These are phyloP conservation scores for Apostichopus parvimensis DNA, from an alignment of 35 echinoderm and acorn worm genomes.

Conservation along the genomic window DNA sequence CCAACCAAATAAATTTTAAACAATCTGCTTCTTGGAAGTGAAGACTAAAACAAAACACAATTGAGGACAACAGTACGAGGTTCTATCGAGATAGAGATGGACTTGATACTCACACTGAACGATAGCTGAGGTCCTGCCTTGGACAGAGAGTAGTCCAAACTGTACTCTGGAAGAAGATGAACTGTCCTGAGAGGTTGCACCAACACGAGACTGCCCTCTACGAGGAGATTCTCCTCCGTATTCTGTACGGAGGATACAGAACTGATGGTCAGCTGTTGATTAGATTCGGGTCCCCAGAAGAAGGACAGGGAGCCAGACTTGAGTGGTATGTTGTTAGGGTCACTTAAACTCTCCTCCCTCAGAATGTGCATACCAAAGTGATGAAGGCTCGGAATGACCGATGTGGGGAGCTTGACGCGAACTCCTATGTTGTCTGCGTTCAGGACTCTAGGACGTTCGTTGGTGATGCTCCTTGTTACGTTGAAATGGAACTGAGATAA, in stretches of 20 bases:
- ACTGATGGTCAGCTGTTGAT: slow-evolving; percentile 40
- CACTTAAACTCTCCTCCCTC: not conserved
- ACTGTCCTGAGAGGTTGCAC: slow-evolving; percentile 5
- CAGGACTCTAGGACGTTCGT: not conserved
- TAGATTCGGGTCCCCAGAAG: slow-evolving; percentile 25
- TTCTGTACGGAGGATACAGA: not conserved
- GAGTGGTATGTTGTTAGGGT: not conserved
- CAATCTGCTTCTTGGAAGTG: no score
- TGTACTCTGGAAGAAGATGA: slow-evolving; percentile 16
- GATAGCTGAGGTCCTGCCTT: not conserved
- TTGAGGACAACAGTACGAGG: not conserved
- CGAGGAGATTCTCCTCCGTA: not conserved
- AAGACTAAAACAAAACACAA: no score
- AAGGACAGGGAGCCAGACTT: slow-evolving; percentile 24
- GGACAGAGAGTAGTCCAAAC: not conserved
- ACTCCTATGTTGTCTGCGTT: not conserved
- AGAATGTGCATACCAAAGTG: slow-evolving; percentile 25
- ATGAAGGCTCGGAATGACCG: not conserved
- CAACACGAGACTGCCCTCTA: not conserved
- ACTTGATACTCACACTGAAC: slow-evolving; percentile 2
- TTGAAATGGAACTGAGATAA: slow-evolving; percentile 51
- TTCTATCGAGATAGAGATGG: no score
- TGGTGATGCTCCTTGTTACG: slow-evolving; percentile 9
- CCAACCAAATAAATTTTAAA: no score
- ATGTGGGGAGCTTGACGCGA: not conserved